Conservation (phyloP, 2,888 invertebrate genomes). For the Acleris sparsana region DNA sequence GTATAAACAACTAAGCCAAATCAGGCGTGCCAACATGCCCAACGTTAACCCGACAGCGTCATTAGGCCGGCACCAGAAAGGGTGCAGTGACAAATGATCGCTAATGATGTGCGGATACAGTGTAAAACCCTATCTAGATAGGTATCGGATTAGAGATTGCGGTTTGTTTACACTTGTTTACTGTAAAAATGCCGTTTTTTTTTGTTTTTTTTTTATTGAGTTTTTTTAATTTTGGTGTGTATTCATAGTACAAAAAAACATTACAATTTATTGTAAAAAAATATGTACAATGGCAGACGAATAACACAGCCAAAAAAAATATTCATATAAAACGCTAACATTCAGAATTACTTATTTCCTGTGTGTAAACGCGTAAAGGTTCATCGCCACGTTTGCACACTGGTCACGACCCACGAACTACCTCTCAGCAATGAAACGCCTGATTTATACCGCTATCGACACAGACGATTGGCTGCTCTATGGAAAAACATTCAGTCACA, state of each 20-base stretch:
- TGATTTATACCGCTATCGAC: conserved; percentile 37
- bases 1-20: conserved; percentile 7
- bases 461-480: conserved; percentile 23
- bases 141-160: conserved; percentile 1
- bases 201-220: too few species aligned
- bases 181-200: not conserved
- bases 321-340: conserved; percentile 17
- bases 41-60: conserved; percentile 10
- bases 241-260: too few species aligned
- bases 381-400: conserved; percentile 19
- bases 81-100: conserved; percentile 23
- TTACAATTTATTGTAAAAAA: too few species aligned
- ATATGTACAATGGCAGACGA: too few species aligned
- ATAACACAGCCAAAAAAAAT: too few species aligned
- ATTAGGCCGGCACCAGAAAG: conserved; percentile 16
- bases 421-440: conserved; percentile 31
- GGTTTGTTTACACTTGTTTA: conserved; percentile 13
- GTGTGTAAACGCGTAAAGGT: conserved; percentile 28
- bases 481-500: conserved; percentile 23
- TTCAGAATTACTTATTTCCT: not conserved
- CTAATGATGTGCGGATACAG: conserved; percentile 31
- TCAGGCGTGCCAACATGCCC: conserved; percentile 7
- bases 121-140: conserved; percentile 13
- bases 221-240: too few species aligned
- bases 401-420: conserved; percentile 28